These are phyloP conservation scores for Bombus ignitus DNA, from an alignment of 1,140 invertebrate genomes.

Conservation along the genomic window DNA sequence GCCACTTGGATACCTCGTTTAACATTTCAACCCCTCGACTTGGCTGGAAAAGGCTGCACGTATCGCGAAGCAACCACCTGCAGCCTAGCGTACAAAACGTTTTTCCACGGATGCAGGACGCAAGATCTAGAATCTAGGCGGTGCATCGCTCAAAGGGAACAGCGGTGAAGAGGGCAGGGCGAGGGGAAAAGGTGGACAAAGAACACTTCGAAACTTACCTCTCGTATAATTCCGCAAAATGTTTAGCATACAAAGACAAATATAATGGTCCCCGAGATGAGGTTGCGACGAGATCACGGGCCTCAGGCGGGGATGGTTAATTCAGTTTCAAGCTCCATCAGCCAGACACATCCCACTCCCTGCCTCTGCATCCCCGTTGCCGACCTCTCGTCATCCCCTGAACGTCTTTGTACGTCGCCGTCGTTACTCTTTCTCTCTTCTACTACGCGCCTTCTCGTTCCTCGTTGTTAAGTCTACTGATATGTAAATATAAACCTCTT, in stretches of 20 bases:
- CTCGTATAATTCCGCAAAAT: slow-evolving; percentile 76
- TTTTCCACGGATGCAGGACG: neutral
- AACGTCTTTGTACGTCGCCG: slow-evolving; percentile 66
- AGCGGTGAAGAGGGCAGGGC: neutral
- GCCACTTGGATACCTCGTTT: neutral
- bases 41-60: neutral
- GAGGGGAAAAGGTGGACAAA: slow-evolving; percentile 40
- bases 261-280: slow-evolving; percentile 79
- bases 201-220: slow-evolving; percentile 62
- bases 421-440: slow-evolving; percentile 47
- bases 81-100: neutral
- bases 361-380: slow-evolving; percentile 48
- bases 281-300: slow-evolving; percentile 73
- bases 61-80: neutral
- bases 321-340: slow-evolving; percentile 80
- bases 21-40: neutral
- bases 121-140: neutral
- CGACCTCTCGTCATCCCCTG: slow-evolving; percentile 48
- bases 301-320: slow-evolving; percentile 75
- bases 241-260: slow-evolving; percentile 80
- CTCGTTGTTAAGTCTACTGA: slow-evolving; percentile 12
- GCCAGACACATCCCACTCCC: slow-evolving; percentile 68
- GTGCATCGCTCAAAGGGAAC: no score
- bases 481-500: slow-evolving; percentile 8
- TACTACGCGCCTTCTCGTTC: neutral